These are phyloP conservation scores for Chrysaora quinquecirrha DNA, from an alignment of 30 jellyfish, hydroid and myxozoan species.

Conservation along the genomic window DNA sequence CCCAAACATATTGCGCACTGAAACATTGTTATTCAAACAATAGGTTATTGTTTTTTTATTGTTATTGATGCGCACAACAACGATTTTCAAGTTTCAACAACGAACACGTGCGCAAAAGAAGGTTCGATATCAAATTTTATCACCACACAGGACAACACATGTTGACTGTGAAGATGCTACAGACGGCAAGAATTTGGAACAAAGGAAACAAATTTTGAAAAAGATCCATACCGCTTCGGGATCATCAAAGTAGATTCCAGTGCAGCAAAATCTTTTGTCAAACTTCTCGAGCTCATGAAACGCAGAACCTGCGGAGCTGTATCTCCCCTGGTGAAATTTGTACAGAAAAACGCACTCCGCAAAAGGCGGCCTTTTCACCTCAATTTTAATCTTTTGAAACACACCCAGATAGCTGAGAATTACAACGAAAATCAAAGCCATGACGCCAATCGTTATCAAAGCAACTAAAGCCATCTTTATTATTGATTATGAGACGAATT, in stretches of 20 bases:
- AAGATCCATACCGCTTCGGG: slow-evolving; percentile 75
- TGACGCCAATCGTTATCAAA: slow-evolving; percentile 18
- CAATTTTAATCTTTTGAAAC: slow-evolving; percentile 41
- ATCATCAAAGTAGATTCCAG: slow-evolving; percentile 69
- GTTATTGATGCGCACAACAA: too few relatives aligned
- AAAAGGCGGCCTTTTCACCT: slow-evolving; percentile 62
- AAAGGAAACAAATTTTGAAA: too few relatives aligned
- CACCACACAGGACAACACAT: too few relatives aligned
- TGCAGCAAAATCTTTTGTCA: slow-evolving; percentile 18
- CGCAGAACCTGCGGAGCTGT: slow-evolving; percentile 59
- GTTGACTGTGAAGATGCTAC: too few relatives aligned
- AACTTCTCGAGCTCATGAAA: slow-evolving; percentile 49
- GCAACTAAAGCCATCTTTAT: slow-evolving; percentile 14
- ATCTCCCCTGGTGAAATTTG: slow-evolving; percentile 61
- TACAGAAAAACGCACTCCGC: slow-evolving; percentile 52
- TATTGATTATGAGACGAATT: too few relatives aligned
- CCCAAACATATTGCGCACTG: too few relatives aligned
- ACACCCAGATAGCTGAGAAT: slow-evolving; percentile 41
- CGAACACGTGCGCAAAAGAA: too few relatives aligned
- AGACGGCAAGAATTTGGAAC: too few relatives aligned
- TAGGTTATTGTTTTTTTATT: too few relatives aligned
- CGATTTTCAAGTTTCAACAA: too few relatives aligned
- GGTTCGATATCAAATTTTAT: too few relatives aligned
- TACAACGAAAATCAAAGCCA: slow-evolving; percentile 31
- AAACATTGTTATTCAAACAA: too few relatives aligned